Percentiles rank a stretch among this genome's conserved stretches.
Evolutionary conservation across 2,888 invertebrate species (phyloP).

Genomic region (Carabus problematicus): DNA sequence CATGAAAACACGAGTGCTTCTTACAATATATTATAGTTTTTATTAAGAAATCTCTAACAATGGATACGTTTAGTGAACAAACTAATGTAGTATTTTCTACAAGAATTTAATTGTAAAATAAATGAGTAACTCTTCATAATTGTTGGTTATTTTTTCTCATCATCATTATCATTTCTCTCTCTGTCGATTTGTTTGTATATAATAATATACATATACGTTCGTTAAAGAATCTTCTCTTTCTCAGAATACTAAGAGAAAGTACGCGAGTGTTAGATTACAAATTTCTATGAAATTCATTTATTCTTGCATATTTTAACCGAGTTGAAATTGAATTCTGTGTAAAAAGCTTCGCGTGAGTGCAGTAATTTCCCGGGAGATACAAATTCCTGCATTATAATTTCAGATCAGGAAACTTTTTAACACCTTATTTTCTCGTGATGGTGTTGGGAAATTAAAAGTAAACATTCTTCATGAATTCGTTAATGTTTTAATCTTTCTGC

Average conservation of each 20-base stretch:
- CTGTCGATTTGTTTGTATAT: background rate
- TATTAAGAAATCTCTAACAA: conserved; percentile 14
- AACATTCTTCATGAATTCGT: conserved; percentile 19
- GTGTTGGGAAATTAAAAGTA: conserved; percentile 30
- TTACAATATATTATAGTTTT: conserved; percentile 17
- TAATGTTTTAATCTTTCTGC: too few relatives aligned
- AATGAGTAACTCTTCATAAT: conserved; percentile 36
- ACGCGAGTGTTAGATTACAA: conserved; percentile 32
- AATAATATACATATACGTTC: background rate
- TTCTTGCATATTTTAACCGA: conserved; percentile 39
- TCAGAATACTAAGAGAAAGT: background rate
- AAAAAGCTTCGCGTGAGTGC: conserved; percentile 33
- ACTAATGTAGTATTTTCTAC: conserved; percentile 40
- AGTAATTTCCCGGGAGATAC: conserved; percentile 36
- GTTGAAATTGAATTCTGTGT: conserved; percentile 37
- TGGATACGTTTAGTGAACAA: conserved; percentile 19
- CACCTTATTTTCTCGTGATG: conserved; percentile 32
- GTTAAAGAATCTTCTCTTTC: background rate
- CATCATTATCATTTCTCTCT: too few relatives aligned
- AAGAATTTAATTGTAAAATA: conserved; percentile 37
- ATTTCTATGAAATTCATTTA: conserved; percentile 40
- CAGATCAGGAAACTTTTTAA: conserved; percentile 35
- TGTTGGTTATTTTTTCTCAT: too few relatives aligned
- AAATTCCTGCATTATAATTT: conserved; percentile 39
- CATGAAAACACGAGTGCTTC: conserved; percentile 19